Percentiles rank a stretch among this genome's conserved stretches.
Conservation (phyloP, 2,888 invertebrate species). For the Drosophila ustulata region DNA sequence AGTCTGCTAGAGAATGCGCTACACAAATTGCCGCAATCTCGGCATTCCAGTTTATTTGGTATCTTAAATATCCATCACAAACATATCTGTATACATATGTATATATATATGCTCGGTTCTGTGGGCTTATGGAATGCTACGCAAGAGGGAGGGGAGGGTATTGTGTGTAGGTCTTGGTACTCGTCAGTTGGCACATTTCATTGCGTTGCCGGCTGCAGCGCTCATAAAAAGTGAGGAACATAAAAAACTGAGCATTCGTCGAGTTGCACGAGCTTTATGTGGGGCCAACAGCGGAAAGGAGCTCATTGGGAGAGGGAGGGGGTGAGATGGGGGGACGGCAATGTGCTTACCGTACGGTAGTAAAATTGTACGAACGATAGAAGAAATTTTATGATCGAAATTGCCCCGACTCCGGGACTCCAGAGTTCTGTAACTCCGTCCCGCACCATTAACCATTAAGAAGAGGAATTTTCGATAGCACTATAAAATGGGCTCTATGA, state of each 20-base stretch:
- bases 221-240: slow-evolving; percentile 65
- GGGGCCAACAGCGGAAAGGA: background rate
- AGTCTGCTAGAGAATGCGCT: background rate
- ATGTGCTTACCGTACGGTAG: slow-evolving; percentile 46
- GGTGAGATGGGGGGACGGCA: background rate
- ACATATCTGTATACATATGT: background rate
- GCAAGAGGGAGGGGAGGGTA: background rate
- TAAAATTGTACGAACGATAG: slow-evolving; percentile 41
- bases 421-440: slow-evolving; percentile 1
- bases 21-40: slow-evolving; percentile 7
- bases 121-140: slow-evolving; percentile 24
- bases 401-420: background rate
- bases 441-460: slow-evolving; percentile 20
- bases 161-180: slow-evolving; percentile 30
- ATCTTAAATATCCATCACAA: slow-evolving; percentile 22
- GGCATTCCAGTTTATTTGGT: slow-evolving; percentile 31
- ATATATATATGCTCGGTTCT: slow-evolving; percentile 3
- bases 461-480: slow-evolving; percentile 54
- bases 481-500: slow-evolving; percentile 80
- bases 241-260: slow-evolving; percentile 66
- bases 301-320: too few relatives aligned
- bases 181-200: slow-evolving; percentile 59
- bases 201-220: slow-evolving; percentile 51
- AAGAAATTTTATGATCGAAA: slow-evolving; percentile 52
- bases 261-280: slow-evolving; percentile 35